Conservation (phyloP, 1,140 invertebrate species). For the Drosophila bocqueti region DNA sequence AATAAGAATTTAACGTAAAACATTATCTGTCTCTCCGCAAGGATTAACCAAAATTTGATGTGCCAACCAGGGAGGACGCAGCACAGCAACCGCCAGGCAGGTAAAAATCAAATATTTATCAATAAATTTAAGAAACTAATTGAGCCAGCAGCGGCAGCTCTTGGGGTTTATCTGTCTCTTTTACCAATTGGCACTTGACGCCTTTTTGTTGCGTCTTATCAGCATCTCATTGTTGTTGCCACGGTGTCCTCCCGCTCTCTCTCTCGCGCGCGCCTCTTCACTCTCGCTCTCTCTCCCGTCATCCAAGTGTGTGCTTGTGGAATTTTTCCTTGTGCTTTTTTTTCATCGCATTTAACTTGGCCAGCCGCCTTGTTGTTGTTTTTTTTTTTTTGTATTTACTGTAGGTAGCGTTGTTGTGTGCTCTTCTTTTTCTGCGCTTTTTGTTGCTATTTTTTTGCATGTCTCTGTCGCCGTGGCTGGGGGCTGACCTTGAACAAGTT, state of each 20-base stretch:
- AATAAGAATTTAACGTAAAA: neutral
- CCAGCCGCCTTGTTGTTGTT: slow-evolving; percentile 7
- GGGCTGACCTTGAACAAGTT: slow-evolving; percentile 76
- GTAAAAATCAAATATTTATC: slow-evolving; percentile 9
- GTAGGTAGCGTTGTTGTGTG: slow-evolving; percentile 8
- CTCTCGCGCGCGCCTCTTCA: neutral
- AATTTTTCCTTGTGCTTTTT: slow-evolving; percentile 24
- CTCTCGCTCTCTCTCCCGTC: slow-evolving; percentile 4
- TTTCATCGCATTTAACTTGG: slow-evolving; percentile 23
- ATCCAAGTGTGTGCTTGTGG: slow-evolving; percentile 8
- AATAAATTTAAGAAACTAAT: slow-evolving; percentile 20
- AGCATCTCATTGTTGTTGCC: slow-evolving; percentile 35
- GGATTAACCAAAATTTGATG: slow-evolving; percentile 11
- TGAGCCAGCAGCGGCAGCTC: slow-evolving; percentile 9
- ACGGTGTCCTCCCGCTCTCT: slow-evolving; percentile 1
- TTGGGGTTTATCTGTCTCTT: slow-evolving; percentile 4
- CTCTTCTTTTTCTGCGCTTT: slow-evolving; percentile 21
- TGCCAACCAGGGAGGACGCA: slow-evolving; percentile 9
- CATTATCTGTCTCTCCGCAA: slow-evolving; percentile 1
- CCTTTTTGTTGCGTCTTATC: slow-evolving; percentile 23
- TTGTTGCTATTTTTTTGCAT: slow-evolving; percentile 49
- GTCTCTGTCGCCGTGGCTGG: slow-evolving; percentile 24
- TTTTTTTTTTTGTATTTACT: slow-evolving; percentile 3
- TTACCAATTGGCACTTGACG: slow-evolving; percentile 23
- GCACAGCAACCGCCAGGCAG: slow-evolving; percentile 1